These are phyloP conservation scores for Stenotaenia linearis DNA, from an alignment of 2,888 invertebrate genomes.

Conservation along the genomic window DNA sequence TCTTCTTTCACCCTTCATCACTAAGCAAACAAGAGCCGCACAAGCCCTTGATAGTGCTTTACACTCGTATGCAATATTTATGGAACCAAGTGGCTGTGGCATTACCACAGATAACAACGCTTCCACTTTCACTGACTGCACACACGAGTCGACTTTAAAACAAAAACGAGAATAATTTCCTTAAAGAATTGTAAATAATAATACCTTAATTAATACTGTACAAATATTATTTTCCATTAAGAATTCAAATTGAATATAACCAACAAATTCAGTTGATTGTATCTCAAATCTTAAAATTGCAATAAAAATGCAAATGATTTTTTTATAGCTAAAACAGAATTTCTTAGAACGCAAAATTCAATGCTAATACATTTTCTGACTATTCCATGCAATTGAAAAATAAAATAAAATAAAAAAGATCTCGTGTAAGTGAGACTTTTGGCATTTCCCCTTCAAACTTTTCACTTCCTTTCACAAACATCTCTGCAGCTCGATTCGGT, in stretches of 20 bases:
- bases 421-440: not conserved
- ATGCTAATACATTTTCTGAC: not conserved
- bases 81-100: constrained; percentile 26
- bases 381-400: not conserved
- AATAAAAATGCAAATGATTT: too few species aligned
- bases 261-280: too few species aligned
- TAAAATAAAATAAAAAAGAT: not conserved
- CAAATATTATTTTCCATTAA: too few species aligned
- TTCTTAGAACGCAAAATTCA: too few species aligned
- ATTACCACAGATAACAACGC: constrained; percentile 24
- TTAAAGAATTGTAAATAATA: not conserved
- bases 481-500: constrained; percentile 2
- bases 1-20: constrained; percentile 26
- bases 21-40: constrained; percentile 21
- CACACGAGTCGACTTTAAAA: not conserved
- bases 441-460: constrained; percentile 13
- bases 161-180: not conserved
- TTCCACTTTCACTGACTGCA: not conserved
- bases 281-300: too few species aligned
- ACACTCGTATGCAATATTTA: constrained; percentile 26
- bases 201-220: too few species aligned
- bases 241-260: too few species aligned
- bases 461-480: constrained; percentile 26
- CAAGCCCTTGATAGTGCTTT: constrained; percentile 16
- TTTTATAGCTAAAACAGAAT: not conserved